phyloP scores from a whole-genome alignment of 2,113 vertebrate species.

The Amblyornis subalaris region DNA sequence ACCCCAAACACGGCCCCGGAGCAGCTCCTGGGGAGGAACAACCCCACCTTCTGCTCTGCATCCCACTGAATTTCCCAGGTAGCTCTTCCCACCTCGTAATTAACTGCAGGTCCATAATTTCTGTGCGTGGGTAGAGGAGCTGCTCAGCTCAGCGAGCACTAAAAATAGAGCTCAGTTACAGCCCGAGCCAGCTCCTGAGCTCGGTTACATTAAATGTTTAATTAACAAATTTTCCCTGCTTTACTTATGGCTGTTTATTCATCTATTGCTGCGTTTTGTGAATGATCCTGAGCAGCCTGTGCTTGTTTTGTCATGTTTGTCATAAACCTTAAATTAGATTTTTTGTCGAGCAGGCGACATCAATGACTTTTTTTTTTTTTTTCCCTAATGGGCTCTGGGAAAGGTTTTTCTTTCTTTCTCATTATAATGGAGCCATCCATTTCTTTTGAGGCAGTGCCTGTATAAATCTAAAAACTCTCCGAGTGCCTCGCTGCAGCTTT shows the following conservation, averaged over 20 bases:
- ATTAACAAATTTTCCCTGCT: constrained; percentile 4
- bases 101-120: constrained; percentile 8
- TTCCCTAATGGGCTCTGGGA: constrained; percentile 21
- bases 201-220: background rate
- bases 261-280: background rate
- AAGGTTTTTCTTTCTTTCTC: constrained; percentile 14
- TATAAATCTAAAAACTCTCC: constrained; percentile 2
- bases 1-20: background rate
- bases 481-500: constrained; percentile 14
- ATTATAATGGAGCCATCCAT: background rate
- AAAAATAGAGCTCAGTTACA: constrained; percentile 31
- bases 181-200: background rate
- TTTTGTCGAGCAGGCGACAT: background rate
- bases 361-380: background rate
- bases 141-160: background rate
- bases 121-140: constrained; percentile 3
- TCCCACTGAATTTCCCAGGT: background rate
- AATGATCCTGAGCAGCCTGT: background rate
- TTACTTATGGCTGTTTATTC: constrained; percentile 23
- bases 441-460: constrained; percentile 21
- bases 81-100: background rate
- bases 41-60: background rate
- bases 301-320: constrained; percentile 24
- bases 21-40: accelerated
- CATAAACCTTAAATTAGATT: constrained; percentile 52